These are phyloP conservation scores for Myotis daubentonii DNA, from an alignment of 2,797 vertebrate genomes.

Conservation along the genomic window DNA sequence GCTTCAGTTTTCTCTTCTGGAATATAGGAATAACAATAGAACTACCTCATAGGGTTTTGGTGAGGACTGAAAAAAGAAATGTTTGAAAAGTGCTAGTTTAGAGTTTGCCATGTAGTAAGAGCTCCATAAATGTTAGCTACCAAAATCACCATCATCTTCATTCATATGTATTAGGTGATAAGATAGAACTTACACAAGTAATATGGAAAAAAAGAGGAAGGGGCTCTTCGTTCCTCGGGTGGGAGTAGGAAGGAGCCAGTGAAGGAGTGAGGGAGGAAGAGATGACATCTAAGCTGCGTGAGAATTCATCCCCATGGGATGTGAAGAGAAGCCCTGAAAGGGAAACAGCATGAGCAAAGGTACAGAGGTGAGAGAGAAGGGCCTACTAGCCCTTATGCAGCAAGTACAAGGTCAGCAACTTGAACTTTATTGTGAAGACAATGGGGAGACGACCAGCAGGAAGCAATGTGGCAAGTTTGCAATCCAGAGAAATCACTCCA, in stretches of 20 bases:
- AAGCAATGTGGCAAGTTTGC: not conserved
- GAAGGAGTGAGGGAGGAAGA: not conserved
- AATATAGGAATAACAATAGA: not conserved
- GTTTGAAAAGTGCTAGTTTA: not conserved
- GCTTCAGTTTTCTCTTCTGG: not conserved
- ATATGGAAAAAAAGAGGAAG: not conserved
- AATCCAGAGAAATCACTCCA: not conserved
- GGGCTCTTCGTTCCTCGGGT: not conserved
- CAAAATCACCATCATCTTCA: not conserved
- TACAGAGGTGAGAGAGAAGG: not conserved
- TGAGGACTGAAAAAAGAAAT: not conserved
- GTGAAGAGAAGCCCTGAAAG: not conserved
- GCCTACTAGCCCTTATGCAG: not conserved
- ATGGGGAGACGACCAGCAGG: not conserved
- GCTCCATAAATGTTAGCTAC: not conserved
- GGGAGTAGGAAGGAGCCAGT: not conserved
- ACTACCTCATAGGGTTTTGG: not conserved
- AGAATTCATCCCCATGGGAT: not conserved
- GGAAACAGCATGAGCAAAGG: not conserved
- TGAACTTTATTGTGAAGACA: not conserved
- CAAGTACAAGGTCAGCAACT: not conserved
- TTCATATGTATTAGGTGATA: not conserved
- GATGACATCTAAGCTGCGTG: not conserved
- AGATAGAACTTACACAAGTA: not conserved
- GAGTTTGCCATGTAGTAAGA: not conserved